phyloP scores from a whole-genome alignment of 1,140 invertebrate genomes.

The Atopsyche davidsoni region DNA sequence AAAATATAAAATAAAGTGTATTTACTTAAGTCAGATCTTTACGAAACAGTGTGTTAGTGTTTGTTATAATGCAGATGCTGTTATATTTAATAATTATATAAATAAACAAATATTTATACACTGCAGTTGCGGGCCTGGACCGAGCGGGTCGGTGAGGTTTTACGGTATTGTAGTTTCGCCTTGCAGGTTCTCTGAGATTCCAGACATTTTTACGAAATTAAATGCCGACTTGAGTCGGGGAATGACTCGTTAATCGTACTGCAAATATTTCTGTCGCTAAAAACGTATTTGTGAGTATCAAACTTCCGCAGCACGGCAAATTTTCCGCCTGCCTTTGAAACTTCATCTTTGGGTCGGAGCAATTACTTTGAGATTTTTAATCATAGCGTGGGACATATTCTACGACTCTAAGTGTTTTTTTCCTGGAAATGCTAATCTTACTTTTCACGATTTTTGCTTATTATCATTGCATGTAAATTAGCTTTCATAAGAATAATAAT shows the following conservation, averaged over 20 bases:
- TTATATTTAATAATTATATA: no score
- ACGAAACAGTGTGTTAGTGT: no score
- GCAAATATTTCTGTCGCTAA: conserved; percentile 10
- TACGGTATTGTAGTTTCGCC: conserved; percentile 16
- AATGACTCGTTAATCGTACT: conserved; percentile 15
- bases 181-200: conserved; percentile 14
- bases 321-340: conserved; percentile 5
- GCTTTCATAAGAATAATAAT: no score
- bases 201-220: conserved; percentile 20
- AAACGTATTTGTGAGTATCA: conserved; percentile 7
- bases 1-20: no score
- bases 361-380: conserved; percentile 18
- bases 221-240: not conserved
- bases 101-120: no score
- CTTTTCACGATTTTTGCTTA: no score
- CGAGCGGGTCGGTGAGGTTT: conserved; percentile 11
- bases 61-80: no score
- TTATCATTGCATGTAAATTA: no score
- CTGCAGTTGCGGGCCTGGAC: no score
- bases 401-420: no score
- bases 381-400: conserved; percentile 7
- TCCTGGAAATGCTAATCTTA: no score
- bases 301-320: conserved; percentile 13
- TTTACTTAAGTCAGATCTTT: no score
- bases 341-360: conserved; percentile 9